A percentile compares a stretch with the other conserved stretches of the same genome.
Evolutionary conservation across 2,888 invertebrate species (phyloP).

Genomic region (Lasioglossum morio): DNA sequence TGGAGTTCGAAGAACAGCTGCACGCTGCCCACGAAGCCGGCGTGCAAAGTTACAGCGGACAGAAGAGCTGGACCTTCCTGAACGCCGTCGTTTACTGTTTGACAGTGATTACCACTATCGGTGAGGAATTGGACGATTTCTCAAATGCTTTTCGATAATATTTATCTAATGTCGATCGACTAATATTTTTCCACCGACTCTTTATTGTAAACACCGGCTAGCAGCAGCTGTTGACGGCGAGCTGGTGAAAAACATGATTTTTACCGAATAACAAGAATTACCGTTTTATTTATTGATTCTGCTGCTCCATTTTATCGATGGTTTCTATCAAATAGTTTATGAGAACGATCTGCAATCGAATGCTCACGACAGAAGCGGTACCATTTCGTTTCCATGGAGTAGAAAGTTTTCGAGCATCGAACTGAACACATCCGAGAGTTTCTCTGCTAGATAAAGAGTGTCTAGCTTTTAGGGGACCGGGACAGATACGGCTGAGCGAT

Average conservation of each 20-base stretch:
- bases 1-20: slow-evolving; percentile 94
- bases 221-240: neutral
- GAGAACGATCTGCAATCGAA: neutral
- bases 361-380: neutral
- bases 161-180: neutral
- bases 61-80: slow-evolving; percentile 94
- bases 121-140: slow-evolving; percentile 86
- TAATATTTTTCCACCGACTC: neutral
- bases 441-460: neutral
- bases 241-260: neutral
- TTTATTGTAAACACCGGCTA: neutral
- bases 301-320: no score
- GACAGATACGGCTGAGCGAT: neutral
- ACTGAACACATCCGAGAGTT: neutral
- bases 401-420: neutral
- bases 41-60: slow-evolving; percentile 93
- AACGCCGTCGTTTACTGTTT: slow-evolving; percentile 94
- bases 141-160: neutral
- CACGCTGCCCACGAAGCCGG: slow-evolving; percentile 94
- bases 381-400: neutral
- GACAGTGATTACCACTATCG: slow-evolving; percentile 95
- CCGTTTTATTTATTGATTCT: no score
- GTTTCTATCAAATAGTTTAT: neutral
- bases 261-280: neutral
- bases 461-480: slow-evolving; percentile 1